Base-by-base conservation (phyloP, 2,888 invertebrate species). In the Laspeyria flexula region DNA sequence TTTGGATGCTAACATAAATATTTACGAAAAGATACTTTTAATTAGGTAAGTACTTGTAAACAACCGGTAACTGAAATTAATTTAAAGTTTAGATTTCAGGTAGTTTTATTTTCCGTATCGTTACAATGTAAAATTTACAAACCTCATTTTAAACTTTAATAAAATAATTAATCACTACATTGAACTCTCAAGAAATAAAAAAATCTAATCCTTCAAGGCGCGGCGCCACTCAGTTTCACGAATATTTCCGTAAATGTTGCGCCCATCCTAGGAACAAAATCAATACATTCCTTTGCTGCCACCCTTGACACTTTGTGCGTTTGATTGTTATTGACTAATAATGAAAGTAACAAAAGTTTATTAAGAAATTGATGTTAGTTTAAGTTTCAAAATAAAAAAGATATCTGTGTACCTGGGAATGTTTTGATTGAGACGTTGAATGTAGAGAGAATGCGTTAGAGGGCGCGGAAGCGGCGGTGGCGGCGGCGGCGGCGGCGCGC, bases 401-500 rank as follows among this genome's bases (percentile, higher is more conserved):
- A 35, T 27, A 3, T 35, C 5, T 35, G 47, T 29, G 31, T 44
- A 54, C 41, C 45, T 37, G 33, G 29, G n/a, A 50, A 34, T 41
- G 34, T 47, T 46, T 53, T 35, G 54, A 53, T 58, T 63, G 55
- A 65, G 45, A 46, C 43, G 38, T 21, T 48, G 54, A 57, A 54
- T 53, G 43, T 51, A 48, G 21, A 46, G 54, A 57, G 33, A 49
- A 37, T 57, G 49, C 43, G 57, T 33, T 42, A 60, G 59, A 46
- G 59, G 66, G 71, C 50, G 58, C 55, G 56, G 60, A 47, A 51
- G 51, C 63, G 77, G 69, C 66, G 71, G 71, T 5, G 21, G 60
- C 48, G 52, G 51, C 63, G 77, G 69, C 66, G 71, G 71, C 21
- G 21, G 21, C 21, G 21, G 21, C 2, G 21, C 34, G 53, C 58